Conservation (phyloP, 2,113 vertebrate species). For the Brienomyrus brachyistius region DNA sequence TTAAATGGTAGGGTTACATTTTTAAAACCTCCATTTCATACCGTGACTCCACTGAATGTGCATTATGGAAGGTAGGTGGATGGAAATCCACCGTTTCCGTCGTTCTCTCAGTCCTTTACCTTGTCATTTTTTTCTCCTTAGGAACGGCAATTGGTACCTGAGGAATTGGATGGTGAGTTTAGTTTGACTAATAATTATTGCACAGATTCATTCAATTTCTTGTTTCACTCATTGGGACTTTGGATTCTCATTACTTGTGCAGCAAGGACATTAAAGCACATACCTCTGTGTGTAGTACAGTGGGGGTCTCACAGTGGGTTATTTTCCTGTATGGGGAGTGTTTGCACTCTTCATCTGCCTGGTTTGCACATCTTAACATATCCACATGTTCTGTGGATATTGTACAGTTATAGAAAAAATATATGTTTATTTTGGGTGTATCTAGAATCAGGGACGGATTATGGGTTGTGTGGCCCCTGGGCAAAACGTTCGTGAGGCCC, state of each 20-base stretch:
- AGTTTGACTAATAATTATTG: constrained; percentile 30
- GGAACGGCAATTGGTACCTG: constrained; percentile 63
- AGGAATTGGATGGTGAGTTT: constrained; percentile 63
- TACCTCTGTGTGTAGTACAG: background rate
- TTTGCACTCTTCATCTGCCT: background rate
- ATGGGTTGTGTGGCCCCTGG: too few species aligned
- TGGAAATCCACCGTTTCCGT: background rate
- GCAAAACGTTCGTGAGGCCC: too few species aligned
- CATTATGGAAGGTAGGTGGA: background rate
- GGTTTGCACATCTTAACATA: background rate
- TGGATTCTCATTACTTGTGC: background rate
- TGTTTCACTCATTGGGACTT: background rate
- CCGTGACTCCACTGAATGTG: background rate
- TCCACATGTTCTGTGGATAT: background rate
- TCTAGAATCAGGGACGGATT: too few species aligned
- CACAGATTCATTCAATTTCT: background rate
- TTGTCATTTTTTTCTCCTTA: constrained; percentile 28
- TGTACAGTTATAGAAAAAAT: background rate
- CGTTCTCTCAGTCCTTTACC: background rate
- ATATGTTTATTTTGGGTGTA: background rate
- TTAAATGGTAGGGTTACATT: background rate
- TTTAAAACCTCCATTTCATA: background rate
- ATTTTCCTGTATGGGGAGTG: background rate
- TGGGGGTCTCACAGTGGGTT: background rate
- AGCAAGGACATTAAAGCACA: background rate